phyloP scores from a whole-genome alignment of 2,797 vertebrate species.

The Toxotes lorentzi region DNA sequence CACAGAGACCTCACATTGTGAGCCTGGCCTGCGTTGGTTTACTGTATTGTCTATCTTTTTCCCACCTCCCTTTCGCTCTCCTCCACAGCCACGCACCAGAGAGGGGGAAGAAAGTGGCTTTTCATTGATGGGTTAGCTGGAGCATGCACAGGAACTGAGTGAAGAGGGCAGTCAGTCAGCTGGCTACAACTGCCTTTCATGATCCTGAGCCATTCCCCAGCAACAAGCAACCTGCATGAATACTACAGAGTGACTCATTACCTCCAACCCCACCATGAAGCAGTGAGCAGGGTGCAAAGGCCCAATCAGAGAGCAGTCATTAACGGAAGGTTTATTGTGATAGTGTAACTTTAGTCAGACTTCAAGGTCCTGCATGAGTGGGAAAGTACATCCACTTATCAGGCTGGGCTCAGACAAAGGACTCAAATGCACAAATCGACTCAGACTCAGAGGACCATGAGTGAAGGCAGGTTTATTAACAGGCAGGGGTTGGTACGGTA shows the following conservation, averaged over 20 bases:
- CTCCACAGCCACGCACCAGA: constrained; percentile 72
- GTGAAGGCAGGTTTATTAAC: too few relatives aligned
- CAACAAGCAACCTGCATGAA: constrained; percentile 65
- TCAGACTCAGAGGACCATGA: too few relatives aligned
- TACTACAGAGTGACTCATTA: constrained; percentile 59
- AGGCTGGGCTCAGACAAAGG: too few relatives aligned
- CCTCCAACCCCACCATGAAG: constrained; percentile 24
- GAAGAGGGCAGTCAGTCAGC: constrained; percentile 70
- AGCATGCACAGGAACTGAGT: constrained; percentile 75
- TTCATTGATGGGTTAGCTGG: constrained; percentile 77
- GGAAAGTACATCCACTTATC: neutral
- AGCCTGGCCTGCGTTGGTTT: constrained; percentile 71
- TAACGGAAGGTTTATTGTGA: constrained; percentile 54
- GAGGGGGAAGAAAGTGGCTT: constrained; percentile 84
- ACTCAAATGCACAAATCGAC: too few relatives aligned
- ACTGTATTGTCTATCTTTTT: constrained; percentile 75
- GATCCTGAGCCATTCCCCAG: constrained; percentile 64
- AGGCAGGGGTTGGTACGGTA: too few relatives aligned
- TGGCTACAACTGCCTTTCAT: constrained; percentile 72
- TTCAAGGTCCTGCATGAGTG: constrained; percentile 29
- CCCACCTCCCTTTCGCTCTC: constrained; percentile 72
- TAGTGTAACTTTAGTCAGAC: constrained; percentile 51
- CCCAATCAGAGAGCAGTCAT: constrained; percentile 37
- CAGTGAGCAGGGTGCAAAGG: constrained; percentile 13
- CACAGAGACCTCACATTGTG: constrained; percentile 85